Percentiles rank a stretch among this genome's conserved stretches.
Evolutionary conservation across 2,888 invertebrate species (phyloP).

Genomic region (Campoplex nolae): DNA sequence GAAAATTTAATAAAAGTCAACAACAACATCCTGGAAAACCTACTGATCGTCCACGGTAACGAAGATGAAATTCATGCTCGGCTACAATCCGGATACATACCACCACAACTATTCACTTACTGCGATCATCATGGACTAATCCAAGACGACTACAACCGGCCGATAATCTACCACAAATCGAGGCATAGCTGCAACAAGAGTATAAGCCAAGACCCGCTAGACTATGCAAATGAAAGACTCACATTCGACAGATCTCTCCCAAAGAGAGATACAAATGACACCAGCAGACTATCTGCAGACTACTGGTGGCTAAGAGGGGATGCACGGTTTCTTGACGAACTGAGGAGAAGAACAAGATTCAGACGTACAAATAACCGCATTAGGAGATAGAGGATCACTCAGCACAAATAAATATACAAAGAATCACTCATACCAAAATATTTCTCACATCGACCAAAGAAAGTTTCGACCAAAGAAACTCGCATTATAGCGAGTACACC

Average conservation of each 20-base stretch:
- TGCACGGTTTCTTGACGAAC: background rate
- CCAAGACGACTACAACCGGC: background rate
- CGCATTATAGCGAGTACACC: too few relatives aligned
- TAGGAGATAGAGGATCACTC: too few relatives aligned
- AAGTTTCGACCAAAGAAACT: too few relatives aligned
- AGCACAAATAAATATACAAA: too few relatives aligned
- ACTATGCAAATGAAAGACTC: too few relatives aligned
- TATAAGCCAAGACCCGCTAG: too few relatives aligned
- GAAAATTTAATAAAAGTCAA: background rate
- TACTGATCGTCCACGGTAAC: background rate
- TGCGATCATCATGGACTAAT: background rate
- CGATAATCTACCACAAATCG: background rate
- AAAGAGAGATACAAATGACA: background rate
- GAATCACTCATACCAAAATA: too few relatives aligned
- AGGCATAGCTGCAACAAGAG: conserved; percentile 6
- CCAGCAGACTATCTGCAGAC: background rate
- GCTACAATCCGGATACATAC: background rate
- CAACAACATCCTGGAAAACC: background rate
- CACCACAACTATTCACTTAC: background rate
- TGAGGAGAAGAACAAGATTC: conserved; percentile 9
- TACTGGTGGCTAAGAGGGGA: conserved; percentile 13
- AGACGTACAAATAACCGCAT: background rate
- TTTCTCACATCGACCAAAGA: too few relatives aligned
- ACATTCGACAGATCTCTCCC: conserved; percentile 5
- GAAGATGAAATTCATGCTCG: background rate